A percentile compares a stretch with the other conserved stretches of the same genome.
Conservation (phyloP, 2,888 invertebrate species). For the Drosophila tanythrix region DNA sequence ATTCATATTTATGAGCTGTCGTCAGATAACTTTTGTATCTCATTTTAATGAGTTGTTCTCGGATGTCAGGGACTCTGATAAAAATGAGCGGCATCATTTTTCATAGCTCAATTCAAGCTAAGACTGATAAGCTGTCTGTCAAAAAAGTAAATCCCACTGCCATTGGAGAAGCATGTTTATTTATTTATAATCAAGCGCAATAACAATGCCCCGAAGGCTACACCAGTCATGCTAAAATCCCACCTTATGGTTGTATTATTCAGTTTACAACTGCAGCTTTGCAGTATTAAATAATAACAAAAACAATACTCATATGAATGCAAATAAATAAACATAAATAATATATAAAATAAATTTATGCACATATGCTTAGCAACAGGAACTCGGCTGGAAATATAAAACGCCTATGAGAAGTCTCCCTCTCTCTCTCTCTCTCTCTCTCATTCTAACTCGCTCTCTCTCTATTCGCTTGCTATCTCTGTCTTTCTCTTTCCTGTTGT, state of each 20-base stretch:
- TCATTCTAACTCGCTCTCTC: background rate
- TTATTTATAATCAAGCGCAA: slow-evolving; percentile 18
- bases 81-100: slow-evolving; percentile 25
- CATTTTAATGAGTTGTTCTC: slow-evolving; percentile 21
- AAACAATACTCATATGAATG: slow-evolving; percentile 29
- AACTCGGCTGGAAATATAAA: slow-evolving; percentile 50
- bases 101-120: slow-evolving; percentile 1
- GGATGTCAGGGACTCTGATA: slow-evolving; percentile 41
- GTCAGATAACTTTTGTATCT: slow-evolving; percentile 20
- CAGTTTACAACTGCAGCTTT: background rate
- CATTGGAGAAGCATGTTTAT: slow-evolving; percentile 18
- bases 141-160: slow-evolving; percentile 4
- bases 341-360: slow-evolving; percentile 46
- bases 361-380: slow-evolving; percentile 69
- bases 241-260: background rate
- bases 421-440: background rate
- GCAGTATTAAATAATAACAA: background rate
- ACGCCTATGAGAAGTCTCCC: slow-evolving; percentile 15
- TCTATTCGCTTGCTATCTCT: background rate
- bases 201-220: background rate
- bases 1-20: slow-evolving; percentile 51
- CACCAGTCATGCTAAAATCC: background rate
- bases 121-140: slow-evolving; percentile 46
- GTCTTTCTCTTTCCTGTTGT: background rate
- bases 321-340: slow-evolving; percentile 45